Evolutionary conservation across 2,797 vertebrate genomes (phyloP).

Genomic region (Phyllotis vaccarum): DNA sequence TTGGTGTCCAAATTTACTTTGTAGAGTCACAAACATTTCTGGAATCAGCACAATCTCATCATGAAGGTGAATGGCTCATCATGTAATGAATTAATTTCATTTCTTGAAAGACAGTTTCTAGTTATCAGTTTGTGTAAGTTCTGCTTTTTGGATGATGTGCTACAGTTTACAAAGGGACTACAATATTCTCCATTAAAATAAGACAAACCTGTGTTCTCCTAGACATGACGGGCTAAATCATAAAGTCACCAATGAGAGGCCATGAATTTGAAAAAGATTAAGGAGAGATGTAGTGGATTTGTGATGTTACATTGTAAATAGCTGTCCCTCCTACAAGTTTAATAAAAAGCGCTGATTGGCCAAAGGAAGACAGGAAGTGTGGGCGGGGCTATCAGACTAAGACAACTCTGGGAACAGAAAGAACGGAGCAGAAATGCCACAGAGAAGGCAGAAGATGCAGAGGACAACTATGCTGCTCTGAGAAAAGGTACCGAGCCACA

Average conservation of each 20-base stretch:
- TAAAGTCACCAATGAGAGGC: neutral
- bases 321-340: too few species aligned
- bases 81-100: neutral
- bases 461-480: too few species aligned
- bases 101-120: slow-evolving; percentile 2
- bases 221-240: neutral
- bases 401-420: too few species aligned
- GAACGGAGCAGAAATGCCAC: too few species aligned
- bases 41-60: neutral
- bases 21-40: slow-evolving; percentile 19
- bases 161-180: neutral
- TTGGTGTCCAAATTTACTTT: neutral
- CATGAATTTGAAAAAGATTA: neutral
- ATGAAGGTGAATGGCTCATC: neutral
- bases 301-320: too few species aligned
- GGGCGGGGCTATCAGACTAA: too few species aligned
- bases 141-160: neutral
- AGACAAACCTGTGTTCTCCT: neutral
- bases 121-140: neutral
- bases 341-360: too few species aligned
- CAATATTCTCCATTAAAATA: neutral
- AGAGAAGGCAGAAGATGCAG: too few species aligned
- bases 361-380: too few species aligned
- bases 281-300: too few species aligned
- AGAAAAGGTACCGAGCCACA: too few species aligned